These are phyloP conservation scores for Chamaedrilus cognettii DNA, from an alignment of 2,888 invertebrate species.

Conservation along the genomic window DNA sequence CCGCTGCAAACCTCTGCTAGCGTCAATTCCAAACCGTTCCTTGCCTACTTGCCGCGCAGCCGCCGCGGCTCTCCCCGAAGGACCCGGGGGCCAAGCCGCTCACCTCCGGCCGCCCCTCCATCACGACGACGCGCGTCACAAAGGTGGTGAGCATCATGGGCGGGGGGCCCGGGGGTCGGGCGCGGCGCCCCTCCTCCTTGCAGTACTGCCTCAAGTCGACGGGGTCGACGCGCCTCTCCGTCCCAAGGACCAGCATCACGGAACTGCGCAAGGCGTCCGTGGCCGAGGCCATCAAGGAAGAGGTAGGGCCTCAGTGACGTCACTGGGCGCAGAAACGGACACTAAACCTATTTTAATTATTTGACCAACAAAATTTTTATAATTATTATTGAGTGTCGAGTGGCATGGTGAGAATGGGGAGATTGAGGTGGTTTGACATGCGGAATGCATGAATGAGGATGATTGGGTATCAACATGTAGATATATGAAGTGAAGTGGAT, in stretches of 20 bases:
- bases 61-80: conserved; percentile 27
- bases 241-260: conserved; percentile 3
- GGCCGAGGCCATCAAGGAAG: background rate
- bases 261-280: background rate
- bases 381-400: too few relatives aligned
- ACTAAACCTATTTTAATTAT: too few relatives aligned
- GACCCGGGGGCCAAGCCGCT: conserved; percentile 12
- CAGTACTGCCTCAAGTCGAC: conserved; percentile 26
- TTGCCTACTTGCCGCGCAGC: too few relatives aligned
- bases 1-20: background rate
- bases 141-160: conserved; percentile 4
- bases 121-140: background rate
- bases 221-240: conserved; percentile 2
- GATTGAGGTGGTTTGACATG: too few relatives aligned
- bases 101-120: background rate
- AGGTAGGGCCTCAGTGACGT: background rate
- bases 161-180: background rate
- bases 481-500: too few relatives aligned
- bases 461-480: too few relatives aligned
- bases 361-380: too few relatives aligned
- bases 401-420: too few relatives aligned
- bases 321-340: too few relatives aligned
- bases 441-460: too few relatives aligned
- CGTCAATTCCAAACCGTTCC: background rate
- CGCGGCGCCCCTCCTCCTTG: conserved; percentile 28